Conservation (phyloP, 2,888 invertebrate genomes). For the Scaptomyza reducta region DNA sequence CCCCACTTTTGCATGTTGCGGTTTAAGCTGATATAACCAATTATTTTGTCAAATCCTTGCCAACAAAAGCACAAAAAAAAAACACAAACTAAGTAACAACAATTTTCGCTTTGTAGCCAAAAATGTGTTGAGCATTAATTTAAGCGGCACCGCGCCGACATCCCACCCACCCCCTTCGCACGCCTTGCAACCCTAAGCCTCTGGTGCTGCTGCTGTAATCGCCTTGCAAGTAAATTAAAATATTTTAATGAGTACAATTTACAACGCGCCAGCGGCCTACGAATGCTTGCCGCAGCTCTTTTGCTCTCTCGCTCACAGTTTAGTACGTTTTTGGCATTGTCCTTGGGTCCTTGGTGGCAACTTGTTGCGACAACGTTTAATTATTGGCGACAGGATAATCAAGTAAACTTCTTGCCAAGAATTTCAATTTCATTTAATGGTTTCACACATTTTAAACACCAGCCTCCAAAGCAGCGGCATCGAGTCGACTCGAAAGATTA, state of each 20-base stretch:
- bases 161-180: not conserved
- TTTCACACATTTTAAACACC: conserved; percentile 69
- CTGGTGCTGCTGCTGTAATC: conserved; percentile 15
- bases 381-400: conserved; percentile 79
- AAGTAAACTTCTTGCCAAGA: conserved; percentile 79
- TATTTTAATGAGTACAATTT: conserved; percentile 80
- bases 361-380: conserved; percentile 77
- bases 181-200: not conserved
- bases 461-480: no score
- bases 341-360: conserved; percentile 46
- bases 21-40: conserved; percentile 63
- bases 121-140: conserved; percentile 71
- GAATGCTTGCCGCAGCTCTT: conserved; percentile 1
- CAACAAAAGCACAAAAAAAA: conserved; percentile 9
- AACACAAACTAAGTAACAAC: conserved; percentile 11
- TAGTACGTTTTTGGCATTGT: conserved; percentile 10
- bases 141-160: conserved; percentile 44
- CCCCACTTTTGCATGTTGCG: conserved; percentile 18
- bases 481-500: no score
- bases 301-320: no score
- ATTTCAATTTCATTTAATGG: conserved; percentile 78
- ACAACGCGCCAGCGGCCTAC: conserved; percentile 62
- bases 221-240: conserved; percentile 76
- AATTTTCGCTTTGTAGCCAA: conserved; percentile 30
- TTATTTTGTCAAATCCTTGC: conserved; percentile 53